Conservation (phyloP, 2,888 invertebrate genomes). For the Acleris emargana region DNA sequence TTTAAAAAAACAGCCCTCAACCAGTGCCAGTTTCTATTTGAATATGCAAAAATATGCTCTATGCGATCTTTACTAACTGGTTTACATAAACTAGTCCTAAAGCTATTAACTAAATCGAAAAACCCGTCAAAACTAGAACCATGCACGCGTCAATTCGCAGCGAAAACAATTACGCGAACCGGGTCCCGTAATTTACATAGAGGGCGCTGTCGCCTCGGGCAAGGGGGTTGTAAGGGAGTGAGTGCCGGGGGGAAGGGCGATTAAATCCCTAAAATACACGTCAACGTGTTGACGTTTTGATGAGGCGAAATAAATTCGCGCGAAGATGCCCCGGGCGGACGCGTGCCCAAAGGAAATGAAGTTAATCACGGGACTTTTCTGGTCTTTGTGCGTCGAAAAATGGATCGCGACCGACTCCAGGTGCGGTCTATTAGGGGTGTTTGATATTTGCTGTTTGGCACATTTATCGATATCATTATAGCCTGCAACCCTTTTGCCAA, state of each 20-base stretch:
- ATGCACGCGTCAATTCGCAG: conserved; percentile 68
- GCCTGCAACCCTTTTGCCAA: neutral
- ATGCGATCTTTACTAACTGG: too few species aligned
- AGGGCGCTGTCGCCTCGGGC: conserved; percentile 50
- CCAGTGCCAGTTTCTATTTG: too few species aligned
- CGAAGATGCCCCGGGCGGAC: conserved; percentile 57
- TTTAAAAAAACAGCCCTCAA: too few species aligned
- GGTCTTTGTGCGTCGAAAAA: conserved; percentile 37
- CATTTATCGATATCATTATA: neutral
- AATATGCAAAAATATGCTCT: too few species aligned
- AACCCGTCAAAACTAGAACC: conserved; percentile 59
- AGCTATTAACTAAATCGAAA: conserved; percentile 8
- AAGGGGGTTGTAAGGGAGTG: neutral
- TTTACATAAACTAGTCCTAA: too few species aligned
- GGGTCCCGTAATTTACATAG: conserved; percentile 72
- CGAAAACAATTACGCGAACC: conserved; percentile 75
- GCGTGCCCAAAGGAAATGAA: conserved; percentile 79
- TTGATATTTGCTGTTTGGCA: conserved; percentile 14
- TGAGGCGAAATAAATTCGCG: conserved; percentile 78
- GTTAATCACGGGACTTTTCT: conserved; percentile 65
- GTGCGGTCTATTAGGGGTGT: conserved; percentile 9
- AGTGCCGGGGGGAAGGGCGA: conserved; percentile 49
- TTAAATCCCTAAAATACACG: conserved; percentile 81
- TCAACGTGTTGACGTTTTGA: conserved; percentile 82
- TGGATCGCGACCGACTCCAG: conserved; percentile 18